These are phyloP conservation scores for Arctia plantaginis DNA, from an alignment of 2,888 invertebrate species.

Conservation along the genomic window DNA sequence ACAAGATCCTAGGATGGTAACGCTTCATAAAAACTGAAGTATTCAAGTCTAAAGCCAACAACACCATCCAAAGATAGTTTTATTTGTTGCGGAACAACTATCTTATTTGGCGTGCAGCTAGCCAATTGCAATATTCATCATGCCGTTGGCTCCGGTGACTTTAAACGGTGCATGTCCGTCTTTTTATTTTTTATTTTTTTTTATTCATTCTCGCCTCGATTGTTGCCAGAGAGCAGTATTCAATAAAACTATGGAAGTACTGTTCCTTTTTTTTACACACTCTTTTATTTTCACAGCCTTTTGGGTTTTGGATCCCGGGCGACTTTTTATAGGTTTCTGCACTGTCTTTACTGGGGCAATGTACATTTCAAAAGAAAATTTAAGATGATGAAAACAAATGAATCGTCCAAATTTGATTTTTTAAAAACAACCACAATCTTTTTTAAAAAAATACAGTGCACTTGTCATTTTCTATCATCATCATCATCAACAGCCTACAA, in stretches of 20 bases:
- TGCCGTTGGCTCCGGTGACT: constrained; percentile 76
- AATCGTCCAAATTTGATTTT: constrained; percentile 2
- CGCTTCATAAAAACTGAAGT: constrained; percentile 62
- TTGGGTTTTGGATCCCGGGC: constrained; percentile 63
- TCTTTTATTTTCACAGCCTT: constrained; percentile 77
- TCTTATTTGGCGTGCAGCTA: constrained; percentile 70
- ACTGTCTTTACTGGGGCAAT: constrained; percentile 53
- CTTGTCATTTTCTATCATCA: no score
- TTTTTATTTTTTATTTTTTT: constrained; percentile 62
- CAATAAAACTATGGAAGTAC: constrained; percentile 77
- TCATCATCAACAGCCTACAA: no score
- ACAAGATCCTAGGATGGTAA: constrained; percentile 50
- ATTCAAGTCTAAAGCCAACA: constrained; percentile 57
- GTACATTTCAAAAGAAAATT: constrained; percentile 49
- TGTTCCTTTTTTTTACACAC: constrained; percentile 75
- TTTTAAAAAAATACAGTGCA: not conserved
- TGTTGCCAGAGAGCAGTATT: constrained; percentile 76
- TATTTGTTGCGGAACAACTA: constrained; percentile 59
- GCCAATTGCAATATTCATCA: constrained; percentile 81
- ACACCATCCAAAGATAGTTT: constrained; percentile 61
- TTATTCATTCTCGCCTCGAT: constrained; percentile 79
- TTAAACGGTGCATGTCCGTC: constrained; percentile 79
- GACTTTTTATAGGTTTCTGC: constrained; percentile 58
- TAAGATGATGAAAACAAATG: constrained; percentile 42
- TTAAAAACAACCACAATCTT: not conserved